Evolutionary conservation across 1,140 invertebrate genomes (phyloP), one percentile per base, ranked within the genome.

Genomic region (Nephotettix cincticeps): DNA sequence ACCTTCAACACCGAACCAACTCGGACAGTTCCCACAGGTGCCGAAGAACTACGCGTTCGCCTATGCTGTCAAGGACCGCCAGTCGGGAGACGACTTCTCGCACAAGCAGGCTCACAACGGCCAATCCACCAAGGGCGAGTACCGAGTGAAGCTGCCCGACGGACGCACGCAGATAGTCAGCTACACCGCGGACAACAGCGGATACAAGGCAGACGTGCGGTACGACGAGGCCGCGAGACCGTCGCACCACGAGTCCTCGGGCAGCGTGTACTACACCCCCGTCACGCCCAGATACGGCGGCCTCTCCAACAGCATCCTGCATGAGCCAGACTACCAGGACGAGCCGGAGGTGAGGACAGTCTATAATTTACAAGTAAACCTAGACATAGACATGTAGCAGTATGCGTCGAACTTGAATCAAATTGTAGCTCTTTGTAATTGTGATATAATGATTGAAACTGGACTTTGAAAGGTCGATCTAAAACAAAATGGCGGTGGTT

Each of bases 91-190:
- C 74, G 84, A 86, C 69, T 86, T 85, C 77, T 86, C 84, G 0
- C 85, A 86, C 71, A 81, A 80, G 1, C 84, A 86, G 76, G 79
- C 82, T 1, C 82, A 84, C 69, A 81, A 80, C 32, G 83, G 84
- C 1, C 80, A 81, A 21, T 83, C 81, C 0, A 89, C 90, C 1
- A 86, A 86, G 47, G 91, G 91, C 28, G 89, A 92, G 78, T 93
- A 93, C 81, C 83, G 89, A 67, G 88, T 92, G 0, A 86, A 88
- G 75, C 79, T 93, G 71, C 90, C 91, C 61, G 90, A 93, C 77
- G 90, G 91, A 28, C 83, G 91, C 19, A 83, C 85, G 9, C 87
- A 88, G 76, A 85, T 88, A 13, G 84, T 85, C 0, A 84, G 83
- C 0, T 86, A 86, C 75, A 85, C 83, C 9, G 85, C 85, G 2